These are phyloP conservation scores for Pampus argenteus DNA, from an alignment of 2,797 vertebrate genomes.

Conservation along the genomic window DNA sequence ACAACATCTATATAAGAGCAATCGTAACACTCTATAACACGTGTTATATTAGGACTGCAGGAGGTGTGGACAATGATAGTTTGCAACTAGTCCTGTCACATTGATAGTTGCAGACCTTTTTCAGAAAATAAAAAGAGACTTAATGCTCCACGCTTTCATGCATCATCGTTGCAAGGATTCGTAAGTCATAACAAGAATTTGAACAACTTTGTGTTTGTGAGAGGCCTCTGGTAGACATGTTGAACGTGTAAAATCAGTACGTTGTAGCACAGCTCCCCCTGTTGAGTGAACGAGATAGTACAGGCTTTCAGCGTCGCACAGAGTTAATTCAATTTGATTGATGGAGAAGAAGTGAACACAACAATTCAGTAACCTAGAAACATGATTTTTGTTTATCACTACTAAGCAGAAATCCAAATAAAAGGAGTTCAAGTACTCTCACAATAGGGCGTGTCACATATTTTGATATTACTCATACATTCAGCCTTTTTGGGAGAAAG, in stretches of 20 bases:
- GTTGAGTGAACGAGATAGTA: conserved; percentile 39
- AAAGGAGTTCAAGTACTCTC: too few relatives aligned
- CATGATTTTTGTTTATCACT: neutral
- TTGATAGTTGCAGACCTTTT: neutral
- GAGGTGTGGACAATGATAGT: too few relatives aligned
- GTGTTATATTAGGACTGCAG: too few relatives aligned
- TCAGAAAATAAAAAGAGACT: neutral
- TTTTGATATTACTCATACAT: neutral
- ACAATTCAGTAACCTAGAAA: neutral
- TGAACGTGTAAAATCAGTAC: neutral
- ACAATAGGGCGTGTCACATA: neutral
- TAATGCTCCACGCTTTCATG: neutral
- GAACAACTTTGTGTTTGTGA: neutral
- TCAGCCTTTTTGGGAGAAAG: neutral
- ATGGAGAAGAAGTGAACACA: neutral
- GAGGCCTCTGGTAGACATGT: neutral
- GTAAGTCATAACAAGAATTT: conserved; percentile 27
- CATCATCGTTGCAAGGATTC: conserved; percentile 14
- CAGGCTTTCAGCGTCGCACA: neutral
- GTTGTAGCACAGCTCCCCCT: conserved; percentile 52
- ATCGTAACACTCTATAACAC: too few relatives aligned
- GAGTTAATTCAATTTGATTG: neutral
- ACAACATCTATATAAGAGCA: conserved; percentile 25
- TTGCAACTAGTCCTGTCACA: too few relatives aligned
- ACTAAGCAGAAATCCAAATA: neutral